Percentiles rank a stretch among this genome's conserved stretches.
phyloP scores from a whole-genome alignment of 2,797 vertebrate genomes.

The Myioborus melanocephalus region DNA sequence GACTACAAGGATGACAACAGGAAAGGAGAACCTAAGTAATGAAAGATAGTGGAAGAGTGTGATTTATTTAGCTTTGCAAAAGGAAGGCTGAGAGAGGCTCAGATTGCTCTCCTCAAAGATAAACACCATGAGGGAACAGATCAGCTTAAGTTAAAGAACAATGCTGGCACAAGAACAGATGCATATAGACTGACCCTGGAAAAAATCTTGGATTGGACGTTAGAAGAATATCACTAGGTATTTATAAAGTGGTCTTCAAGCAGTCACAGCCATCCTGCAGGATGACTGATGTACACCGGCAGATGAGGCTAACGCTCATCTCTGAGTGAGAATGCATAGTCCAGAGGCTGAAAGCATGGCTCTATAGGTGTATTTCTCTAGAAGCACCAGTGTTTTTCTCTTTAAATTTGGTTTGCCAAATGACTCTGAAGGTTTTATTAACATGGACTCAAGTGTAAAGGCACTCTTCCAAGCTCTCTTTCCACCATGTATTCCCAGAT shows the following conservation, averaged over 20 bases:
- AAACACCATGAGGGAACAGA: not conserved
- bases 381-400: not conserved
- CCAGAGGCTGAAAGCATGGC: not conserved
- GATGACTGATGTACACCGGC: not conserved
- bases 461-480: not conserved
- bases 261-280: not conserved
- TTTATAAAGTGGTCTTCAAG: not conserved
- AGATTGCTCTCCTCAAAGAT: not conserved
- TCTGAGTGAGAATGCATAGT: not conserved
- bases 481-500: not conserved
- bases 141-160: conserved; percentile 47
- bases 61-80: conserved; percentile 10
- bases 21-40: not conserved
- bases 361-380: not conserved
- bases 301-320: not conserved
- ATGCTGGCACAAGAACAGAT: conserved; percentile 39
- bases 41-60: not conserved
- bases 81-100: conserved; percentile 9
- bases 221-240: not conserved
- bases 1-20: not conserved
- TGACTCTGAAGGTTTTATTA: not conserved
- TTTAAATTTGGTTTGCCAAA: not conserved
- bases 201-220: not conserved
- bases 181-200: not conserved
- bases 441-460: not conserved